Evolutionary conservation across 2,888 invertebrate genomes (phyloP).

Genomic region (Drosophila phalerata): DNA sequence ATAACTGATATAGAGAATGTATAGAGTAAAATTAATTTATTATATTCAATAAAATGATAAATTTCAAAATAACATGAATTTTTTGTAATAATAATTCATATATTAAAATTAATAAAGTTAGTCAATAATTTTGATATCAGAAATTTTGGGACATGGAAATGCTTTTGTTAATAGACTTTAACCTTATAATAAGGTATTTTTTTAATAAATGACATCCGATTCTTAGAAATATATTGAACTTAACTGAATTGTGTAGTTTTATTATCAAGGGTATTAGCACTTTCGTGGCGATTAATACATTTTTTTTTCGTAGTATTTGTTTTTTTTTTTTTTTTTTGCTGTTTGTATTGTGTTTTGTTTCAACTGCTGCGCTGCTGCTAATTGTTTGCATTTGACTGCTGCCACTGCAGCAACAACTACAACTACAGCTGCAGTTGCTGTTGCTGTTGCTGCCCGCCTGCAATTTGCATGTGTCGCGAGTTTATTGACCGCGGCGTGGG

Average conservation of each 20-base stretch:
- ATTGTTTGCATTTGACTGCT: slow-evolving; percentile 70
- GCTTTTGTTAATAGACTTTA: too few relatives aligned
- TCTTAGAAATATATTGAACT: neutral
- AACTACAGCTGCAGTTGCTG: slow-evolving; percentile 20
- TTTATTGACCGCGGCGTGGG: slow-evolving; percentile 81
- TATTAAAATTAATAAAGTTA: too few relatives aligned
- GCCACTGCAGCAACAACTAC: slow-evolving; percentile 30
- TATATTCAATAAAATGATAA: too few relatives aligned
- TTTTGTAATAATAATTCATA: too few relatives aligned
- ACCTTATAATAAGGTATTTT: too few relatives aligned
- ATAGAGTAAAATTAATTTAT: neutral
- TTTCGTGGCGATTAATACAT: slow-evolving; percentile 4
- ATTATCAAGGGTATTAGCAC: slow-evolving; percentile 10
- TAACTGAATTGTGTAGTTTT: neutral
- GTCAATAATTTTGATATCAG: too few relatives aligned
- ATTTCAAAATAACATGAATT: too few relatives aligned
- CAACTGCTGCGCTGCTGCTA: slow-evolving; percentile 48
- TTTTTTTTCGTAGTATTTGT: slow-evolving; percentile 3
- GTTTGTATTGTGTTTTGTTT: slow-evolving; percentile 32
- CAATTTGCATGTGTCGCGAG: slow-evolving; percentile 82
- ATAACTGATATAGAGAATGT: too few relatives aligned
- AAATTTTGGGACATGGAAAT: too few relatives aligned
- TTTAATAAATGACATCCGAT: too few relatives aligned
- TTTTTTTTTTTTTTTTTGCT: slow-evolving; percentile 25
- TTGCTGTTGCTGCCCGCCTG: slow-evolving; percentile 41